Base-by-base conservation (phyloP, 2,797 vertebrate genomes). In the Gallinago solitaria region DNA sequence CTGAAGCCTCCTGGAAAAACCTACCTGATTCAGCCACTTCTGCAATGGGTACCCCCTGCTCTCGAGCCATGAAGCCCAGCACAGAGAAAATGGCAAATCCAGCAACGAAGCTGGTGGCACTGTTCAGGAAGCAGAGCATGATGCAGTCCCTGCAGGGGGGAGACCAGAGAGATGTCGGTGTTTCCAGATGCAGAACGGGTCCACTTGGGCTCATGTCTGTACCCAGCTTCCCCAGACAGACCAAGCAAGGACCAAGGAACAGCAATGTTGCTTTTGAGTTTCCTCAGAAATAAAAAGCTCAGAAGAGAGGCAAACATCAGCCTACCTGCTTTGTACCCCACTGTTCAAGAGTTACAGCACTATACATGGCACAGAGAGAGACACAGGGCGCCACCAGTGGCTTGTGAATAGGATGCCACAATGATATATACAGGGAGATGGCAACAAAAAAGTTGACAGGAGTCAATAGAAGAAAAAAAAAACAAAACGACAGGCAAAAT, bases 41-140 rank as follows among this genome's bases (percentile, higher is more conserved):
- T 0, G 84, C 43, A 33, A 99, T 95, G 6, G 96, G 19, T 9
- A 99, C 2, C 0, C 65, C 94, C 51, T 98, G 98, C 69, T 98
- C 97, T 14, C 71, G 79, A 33, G 98, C 98, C 99, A 99, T 98
- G 98, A 99, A 99, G 65, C 99, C 99, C 95, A 99, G 84, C 57
- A 99, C 97, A 7, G 99, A 99, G 97, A 99, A 99, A 79, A 99
- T 98, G 41, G 97, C 98, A 43, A 99, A 99, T 14, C 99, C 99
- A 16, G 98, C 98, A 76, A 98, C 95, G 23, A 99, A 98, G 90
- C 99, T 99, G 80, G 99, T 99, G 84, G 92, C 97, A 23, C 98
- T 99, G 97, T 99, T 99, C 71, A 99, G 96, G 84, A 98, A 97
- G 89, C 99, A 99, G 17, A 99, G 98, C 9, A 97, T 97, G 51